A percentile compares a stretch with the other conserved stretches of the same genome.
phyloP scores from a whole-genome alignment of 2,113 vertebrate species.

The Lampris megalopsis region DNA sequence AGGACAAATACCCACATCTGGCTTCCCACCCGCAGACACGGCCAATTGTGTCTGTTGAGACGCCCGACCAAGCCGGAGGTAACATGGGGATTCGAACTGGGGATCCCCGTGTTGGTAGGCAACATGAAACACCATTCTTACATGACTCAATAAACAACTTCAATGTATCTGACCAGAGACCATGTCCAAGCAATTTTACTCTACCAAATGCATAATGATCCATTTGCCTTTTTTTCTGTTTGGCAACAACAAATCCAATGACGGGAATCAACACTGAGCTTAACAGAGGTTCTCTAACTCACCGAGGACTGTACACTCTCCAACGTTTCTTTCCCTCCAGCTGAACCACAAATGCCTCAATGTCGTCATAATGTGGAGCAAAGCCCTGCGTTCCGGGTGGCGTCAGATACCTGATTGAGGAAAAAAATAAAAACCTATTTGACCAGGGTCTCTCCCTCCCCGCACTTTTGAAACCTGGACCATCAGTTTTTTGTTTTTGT shows the following conservation, averaged over 20 bases:
- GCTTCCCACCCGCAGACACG: too few relatives aligned
- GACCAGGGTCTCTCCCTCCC: neutral
- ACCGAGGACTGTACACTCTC: slow-evolving; percentile 92
- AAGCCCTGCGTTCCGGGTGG: slow-evolving; percentile 94
- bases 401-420: slow-evolving; percentile 87
- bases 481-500: neutral
- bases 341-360: slow-evolving; percentile 96
- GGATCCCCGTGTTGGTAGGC: too few relatives aligned
- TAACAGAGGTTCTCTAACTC: neutral
- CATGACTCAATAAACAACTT: too few relatives aligned
- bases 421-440: neutral
- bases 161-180: neutral
- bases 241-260: neutral
- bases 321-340: slow-evolving; percentile 96
- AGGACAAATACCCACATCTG: too few relatives aligned
- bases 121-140: too few relatives aligned
- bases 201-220: neutral
- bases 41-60: too few relatives aligned
- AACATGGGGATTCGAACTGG: too few relatives aligned
- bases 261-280: neutral
- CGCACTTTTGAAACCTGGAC: neutral
- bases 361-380: slow-evolving; percentile 97
- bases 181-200: too few relatives aligned
- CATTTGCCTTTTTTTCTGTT: neutral
- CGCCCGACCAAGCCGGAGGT: too few relatives aligned